phyloP scores from a whole-genome alignment of 1,140 invertebrate genomes.

The Calliphora vicina region DNA sequence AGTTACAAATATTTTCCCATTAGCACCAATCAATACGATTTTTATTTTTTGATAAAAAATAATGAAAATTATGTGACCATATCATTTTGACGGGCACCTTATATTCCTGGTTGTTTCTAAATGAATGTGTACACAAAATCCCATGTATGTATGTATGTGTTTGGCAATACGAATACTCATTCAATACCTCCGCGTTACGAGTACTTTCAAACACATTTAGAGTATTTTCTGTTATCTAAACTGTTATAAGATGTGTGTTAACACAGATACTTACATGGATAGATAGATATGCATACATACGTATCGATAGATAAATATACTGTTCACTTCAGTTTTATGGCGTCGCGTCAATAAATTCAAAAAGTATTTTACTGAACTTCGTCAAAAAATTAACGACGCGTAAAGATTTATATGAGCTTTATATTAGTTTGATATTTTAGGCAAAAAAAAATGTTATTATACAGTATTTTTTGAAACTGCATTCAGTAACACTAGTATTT shows the following conservation, averaged over 20 bases:
- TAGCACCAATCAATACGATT: no score
- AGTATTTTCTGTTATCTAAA: slow-evolving; percentile 11
- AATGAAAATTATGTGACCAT: no score
- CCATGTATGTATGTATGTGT: no score
- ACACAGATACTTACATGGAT: neutral
- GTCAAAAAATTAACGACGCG: slow-evolving; percentile 31
- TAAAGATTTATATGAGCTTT: slow-evolving; percentile 31
- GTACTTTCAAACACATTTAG: neutral
- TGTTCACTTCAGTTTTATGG: slow-evolving; percentile 27
- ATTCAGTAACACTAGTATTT: neutral
- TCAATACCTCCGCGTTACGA: neutral
- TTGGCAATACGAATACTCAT: neutral
- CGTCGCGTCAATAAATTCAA: slow-evolving; percentile 25
- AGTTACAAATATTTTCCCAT: no score
- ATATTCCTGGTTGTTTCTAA: neutral
- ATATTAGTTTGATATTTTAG: neutral
- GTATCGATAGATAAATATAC: neutral
- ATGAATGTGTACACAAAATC: no score
- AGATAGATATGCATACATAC: neutral
- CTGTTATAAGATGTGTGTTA: neutral
- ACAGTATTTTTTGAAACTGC: neutral
- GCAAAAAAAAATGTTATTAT: neutral
- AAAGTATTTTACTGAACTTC: slow-evolving; percentile 22
- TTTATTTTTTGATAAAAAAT: no score
- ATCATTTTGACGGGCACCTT: no score